Percentiles rank a stretch among this genome's conserved stretches.
These are phyloP conservation scores for Siniperca knerii DNA, from an alignment of 2,113 vertebrate genomes.

Conservation along the genomic window DNA sequence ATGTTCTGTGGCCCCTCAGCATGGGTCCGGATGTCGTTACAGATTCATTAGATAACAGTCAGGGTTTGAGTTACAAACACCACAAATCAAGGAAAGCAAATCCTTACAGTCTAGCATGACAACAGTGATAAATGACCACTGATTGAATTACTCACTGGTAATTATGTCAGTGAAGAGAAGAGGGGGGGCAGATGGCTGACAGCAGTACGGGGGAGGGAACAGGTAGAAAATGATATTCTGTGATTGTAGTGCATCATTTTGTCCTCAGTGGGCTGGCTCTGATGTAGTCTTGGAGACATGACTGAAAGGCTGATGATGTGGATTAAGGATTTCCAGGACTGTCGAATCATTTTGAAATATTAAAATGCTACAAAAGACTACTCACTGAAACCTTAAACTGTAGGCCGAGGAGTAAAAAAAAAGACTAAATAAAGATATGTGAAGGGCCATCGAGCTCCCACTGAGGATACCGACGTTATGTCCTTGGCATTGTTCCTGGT, in stretches of 20 bases:
- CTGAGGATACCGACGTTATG: too few relatives aligned
- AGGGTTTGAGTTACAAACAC: slow-evolving; percentile 17
- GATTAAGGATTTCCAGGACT: not conserved
- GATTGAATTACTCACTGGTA: slow-evolving; percentile 30
- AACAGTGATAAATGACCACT: not conserved
- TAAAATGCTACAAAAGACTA: not conserved
- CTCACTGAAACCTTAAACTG: not conserved
- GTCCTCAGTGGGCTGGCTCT: not conserved
- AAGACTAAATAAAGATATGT: not conserved
- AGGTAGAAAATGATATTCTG: not conserved
- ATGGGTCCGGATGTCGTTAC: slow-evolving; percentile 15
- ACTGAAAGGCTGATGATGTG: not conserved
- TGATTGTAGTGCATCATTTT: not conserved
- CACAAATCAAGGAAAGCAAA: not conserved
- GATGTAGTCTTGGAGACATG: not conserved
- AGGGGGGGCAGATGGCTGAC: slow-evolving; percentile 10
- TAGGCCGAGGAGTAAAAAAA: not conserved
- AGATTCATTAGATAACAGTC: not conserved
- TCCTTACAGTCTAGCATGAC: not conserved
- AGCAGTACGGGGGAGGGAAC: not conserved
- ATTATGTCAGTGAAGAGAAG: not conserved
- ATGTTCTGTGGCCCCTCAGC: not conserved
- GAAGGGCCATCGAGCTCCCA: not conserved
- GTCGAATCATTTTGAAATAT: too few relatives aligned
- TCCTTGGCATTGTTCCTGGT: too few relatives aligned